A percentile compares a stretch with the other conserved stretches of the same genome.
phyloP scores from a whole-genome alignment of 2,113 vertebrate genomes.

The Rattus rattus region DNA sequence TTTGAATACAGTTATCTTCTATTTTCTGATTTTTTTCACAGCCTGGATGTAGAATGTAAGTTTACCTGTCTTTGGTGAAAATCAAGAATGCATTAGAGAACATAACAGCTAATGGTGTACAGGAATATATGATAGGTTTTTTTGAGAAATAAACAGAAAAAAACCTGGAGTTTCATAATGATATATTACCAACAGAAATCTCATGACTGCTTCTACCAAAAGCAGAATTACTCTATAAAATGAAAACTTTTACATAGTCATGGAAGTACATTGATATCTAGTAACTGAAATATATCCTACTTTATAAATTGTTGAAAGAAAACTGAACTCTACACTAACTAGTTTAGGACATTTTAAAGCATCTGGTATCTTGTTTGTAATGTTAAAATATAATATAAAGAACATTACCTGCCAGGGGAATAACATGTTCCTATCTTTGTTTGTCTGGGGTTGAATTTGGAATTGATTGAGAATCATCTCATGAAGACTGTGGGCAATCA shows the following conservation, averaged over 20 bases:
- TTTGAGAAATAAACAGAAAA: background rate
- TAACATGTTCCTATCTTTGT: background rate
- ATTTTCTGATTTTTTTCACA: background rate
- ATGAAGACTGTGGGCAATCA: background rate
- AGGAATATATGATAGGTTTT: background rate
- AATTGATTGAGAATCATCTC: background rate
- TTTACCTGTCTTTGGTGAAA: background rate
- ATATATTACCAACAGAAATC: background rate
- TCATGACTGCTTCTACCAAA: background rate
- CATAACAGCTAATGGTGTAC: background rate
- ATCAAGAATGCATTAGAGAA: background rate
- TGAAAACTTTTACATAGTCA: background rate
- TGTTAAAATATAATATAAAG: background rate
- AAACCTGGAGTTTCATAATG: background rate
- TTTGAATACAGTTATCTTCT: too few species aligned
- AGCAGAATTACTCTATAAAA: background rate
- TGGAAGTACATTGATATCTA: background rate
- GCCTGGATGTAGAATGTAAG: too few species aligned
- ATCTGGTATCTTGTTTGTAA: background rate
- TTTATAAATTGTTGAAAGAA: background rate
- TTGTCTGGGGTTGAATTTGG: background rate
- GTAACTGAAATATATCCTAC: background rate
- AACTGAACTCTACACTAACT: background rate
- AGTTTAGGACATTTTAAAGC: rapidly evolving
- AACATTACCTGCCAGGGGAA: background rate